Percentiles rank a stretch among this genome's conserved stretches.
Conservation (phyloP, 2,113 vertebrate species). For the Pycnonotus jocosus region DNA sequence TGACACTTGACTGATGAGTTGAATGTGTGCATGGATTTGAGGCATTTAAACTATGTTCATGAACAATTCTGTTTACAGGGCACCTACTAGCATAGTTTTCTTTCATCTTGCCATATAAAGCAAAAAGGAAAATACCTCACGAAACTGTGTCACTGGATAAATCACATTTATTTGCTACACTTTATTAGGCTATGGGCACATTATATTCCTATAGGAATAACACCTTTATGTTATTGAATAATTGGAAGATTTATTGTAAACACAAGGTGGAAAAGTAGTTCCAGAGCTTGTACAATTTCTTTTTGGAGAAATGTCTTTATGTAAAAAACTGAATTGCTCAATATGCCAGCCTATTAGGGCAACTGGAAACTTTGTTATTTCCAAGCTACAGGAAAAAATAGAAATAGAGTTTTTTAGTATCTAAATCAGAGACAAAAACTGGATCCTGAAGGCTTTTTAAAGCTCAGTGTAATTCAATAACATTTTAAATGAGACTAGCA, state of each 20-base stretch:
- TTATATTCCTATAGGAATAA: not conserved
- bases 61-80: not conserved
- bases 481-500: not conserved
- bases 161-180: not conserved
- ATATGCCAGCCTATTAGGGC: not conserved
- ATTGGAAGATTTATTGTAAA: not conserved
- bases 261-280: not conserved
- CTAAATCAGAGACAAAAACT: not conserved
- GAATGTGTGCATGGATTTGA: not conserved
- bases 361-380: not conserved
- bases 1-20: conserved; percentile 22
- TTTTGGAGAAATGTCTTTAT: not conserved
- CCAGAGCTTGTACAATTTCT: not conserved
- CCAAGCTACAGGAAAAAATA: not conserved
- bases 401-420: not conserved
- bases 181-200: not conserved
- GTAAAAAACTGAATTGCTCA: not conserved
- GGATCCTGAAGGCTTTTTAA: not conserved
- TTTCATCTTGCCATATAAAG: not conserved
- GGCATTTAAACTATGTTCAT: not conserved
- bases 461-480: not conserved
- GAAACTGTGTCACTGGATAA: not conserved
- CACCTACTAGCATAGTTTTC: not conserved
- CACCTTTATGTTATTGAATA: not conserved
- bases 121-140: not conserved